A percentile compares a stretch with the other conserved stretches of the same genome.
Evolutionary conservation across 2,113 vertebrate genomes (phyloP).

Genomic region (Phaethornis superciliosus): DNA sequence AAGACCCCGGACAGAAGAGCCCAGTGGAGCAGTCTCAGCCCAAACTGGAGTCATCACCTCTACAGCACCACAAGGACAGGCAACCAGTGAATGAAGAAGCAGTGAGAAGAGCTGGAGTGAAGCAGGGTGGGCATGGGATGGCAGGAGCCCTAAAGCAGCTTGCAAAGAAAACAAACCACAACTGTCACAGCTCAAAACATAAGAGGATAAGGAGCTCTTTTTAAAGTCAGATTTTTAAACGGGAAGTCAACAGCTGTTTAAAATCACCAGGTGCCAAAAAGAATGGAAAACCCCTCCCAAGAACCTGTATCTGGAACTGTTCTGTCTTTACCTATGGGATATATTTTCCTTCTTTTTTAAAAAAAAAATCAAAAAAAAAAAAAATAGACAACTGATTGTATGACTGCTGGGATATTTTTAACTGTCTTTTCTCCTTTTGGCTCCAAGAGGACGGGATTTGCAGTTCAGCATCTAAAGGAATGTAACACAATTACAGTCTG

Average conservation of each 20-base stretch:
- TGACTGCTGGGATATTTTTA: conserved; percentile 62
- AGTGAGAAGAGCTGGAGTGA: conserved; percentile 31
- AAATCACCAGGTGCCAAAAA: conserved; percentile 47
- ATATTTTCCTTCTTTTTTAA: background rate
- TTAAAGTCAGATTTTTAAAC: conserved; percentile 24
- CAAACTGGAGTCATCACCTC: conserved; percentile 87
- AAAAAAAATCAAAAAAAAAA: conserved; percentile 32
- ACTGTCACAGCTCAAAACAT: conserved; percentile 8
- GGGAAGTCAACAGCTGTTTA: conserved; percentile 26
- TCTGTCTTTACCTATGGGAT: conserved; percentile 46
- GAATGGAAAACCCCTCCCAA: conserved; percentile 31
- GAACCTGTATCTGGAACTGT: conserved; percentile 35
- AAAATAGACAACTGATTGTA: conserved; percentile 76
- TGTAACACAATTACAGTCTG: conserved; percentile 6
- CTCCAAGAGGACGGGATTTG: conserved; percentile 14
- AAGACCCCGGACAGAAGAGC: conserved; percentile 85
- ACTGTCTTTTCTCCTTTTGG: conserved; percentile 19
- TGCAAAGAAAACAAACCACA: conserved; percentile 34
- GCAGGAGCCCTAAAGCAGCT: conserved; percentile 24
- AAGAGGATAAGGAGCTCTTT: conserved; percentile 4
- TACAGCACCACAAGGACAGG: conserved; percentile 75
- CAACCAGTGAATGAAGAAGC: conserved; percentile 78
- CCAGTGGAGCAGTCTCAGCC: conserved; percentile 60
- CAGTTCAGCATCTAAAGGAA: conserved; percentile 60
- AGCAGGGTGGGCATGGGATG: conserved; percentile 50